phyloP scores from a whole-genome alignment of 2,888 invertebrate genomes.

The Cosmia pyralina region DNA sequence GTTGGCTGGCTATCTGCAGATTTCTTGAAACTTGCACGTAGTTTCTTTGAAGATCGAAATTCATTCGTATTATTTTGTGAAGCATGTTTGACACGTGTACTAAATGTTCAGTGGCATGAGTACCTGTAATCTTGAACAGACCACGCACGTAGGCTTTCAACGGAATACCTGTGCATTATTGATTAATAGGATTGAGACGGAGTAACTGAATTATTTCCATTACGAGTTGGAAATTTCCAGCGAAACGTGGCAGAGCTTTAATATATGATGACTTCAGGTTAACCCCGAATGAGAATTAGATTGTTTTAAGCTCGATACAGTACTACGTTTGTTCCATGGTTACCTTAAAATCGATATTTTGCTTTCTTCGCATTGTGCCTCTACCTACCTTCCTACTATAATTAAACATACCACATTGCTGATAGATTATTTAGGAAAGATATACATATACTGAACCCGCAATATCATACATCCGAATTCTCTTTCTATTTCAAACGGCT shows the following conservation, averaged over 20 bases:
- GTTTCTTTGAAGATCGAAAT: conserved; percentile 31
- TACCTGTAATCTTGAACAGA: conserved; percentile 1
- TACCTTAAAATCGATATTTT: background rate
- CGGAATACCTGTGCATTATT: conserved; percentile 30
- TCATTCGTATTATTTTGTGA: conserved; percentile 9
- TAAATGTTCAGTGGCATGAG: background rate
- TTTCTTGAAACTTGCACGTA: conserved; percentile 23
- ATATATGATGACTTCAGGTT: conserved; percentile 31
- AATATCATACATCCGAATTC: background rate
- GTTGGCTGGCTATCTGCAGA: conserved; percentile 12
- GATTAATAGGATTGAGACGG: conserved; percentile 38
- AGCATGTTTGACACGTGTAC: conserved; percentile 20
- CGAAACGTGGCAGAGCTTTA: conserved; percentile 30
- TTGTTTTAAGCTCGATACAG: conserved; percentile 16
- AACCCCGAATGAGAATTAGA: conserved; percentile 19
- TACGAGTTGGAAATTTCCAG: conserved; percentile 30
- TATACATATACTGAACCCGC: background rate
- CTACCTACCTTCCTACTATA: background rate
- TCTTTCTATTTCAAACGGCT: background rate
- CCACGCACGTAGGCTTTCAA: conserved; percentile 2
- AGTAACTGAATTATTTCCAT: conserved; percentile 41
- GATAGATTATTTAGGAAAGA: background rate
- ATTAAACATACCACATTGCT: background rate
- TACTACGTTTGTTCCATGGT: background rate
- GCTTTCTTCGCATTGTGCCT: background rate